A percentile compares a stretch with the other conserved stretches of the same genome.
Conservation (phyloP, 2,797 vertebrate species). For the Micropoecilia bifurca region DNA sequence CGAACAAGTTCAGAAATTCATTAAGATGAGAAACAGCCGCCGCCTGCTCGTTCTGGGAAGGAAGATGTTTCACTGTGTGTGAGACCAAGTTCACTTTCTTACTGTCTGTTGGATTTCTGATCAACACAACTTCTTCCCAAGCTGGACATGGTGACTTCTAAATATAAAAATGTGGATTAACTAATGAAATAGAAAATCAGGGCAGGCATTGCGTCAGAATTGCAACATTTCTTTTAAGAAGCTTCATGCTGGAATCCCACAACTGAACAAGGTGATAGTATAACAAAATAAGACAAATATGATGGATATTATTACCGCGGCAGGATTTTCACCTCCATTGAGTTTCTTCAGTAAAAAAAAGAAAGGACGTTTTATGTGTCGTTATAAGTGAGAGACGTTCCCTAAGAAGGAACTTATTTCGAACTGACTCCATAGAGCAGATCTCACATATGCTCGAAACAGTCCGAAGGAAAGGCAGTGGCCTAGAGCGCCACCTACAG, state of each 20-base stretch:
- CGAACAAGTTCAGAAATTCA: conserved; percentile 75
- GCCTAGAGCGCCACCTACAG: conserved; percentile 8
- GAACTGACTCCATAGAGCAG: background rate
- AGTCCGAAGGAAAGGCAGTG: background rate
- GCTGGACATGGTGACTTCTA: background rate
- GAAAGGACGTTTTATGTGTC: background rate
- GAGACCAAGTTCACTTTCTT: background rate
- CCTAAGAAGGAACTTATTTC: background rate
- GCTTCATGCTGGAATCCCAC: background rate
- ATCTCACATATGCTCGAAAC: background rate
- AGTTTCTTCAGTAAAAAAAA: background rate
- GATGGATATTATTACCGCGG: background rate
- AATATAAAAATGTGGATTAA: conserved; percentile 1
- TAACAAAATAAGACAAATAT: background rate
- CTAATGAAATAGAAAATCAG: background rate
- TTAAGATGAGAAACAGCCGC: conserved; percentile 74
- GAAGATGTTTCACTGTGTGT: conserved; percentile 31
- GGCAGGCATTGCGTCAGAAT: background rate
- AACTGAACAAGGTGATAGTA: background rate
- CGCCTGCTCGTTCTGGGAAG: conserved; percentile 47
- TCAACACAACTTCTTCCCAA: conserved; percentile 22
- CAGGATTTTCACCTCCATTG: background rate
- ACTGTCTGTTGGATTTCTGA: conserved; percentile 29
- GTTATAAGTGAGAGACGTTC: background rate
- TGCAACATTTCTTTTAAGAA: background rate